Conservation (phyloP, 1,140 invertebrate species). For the Drosophila triauraria region DNA sequence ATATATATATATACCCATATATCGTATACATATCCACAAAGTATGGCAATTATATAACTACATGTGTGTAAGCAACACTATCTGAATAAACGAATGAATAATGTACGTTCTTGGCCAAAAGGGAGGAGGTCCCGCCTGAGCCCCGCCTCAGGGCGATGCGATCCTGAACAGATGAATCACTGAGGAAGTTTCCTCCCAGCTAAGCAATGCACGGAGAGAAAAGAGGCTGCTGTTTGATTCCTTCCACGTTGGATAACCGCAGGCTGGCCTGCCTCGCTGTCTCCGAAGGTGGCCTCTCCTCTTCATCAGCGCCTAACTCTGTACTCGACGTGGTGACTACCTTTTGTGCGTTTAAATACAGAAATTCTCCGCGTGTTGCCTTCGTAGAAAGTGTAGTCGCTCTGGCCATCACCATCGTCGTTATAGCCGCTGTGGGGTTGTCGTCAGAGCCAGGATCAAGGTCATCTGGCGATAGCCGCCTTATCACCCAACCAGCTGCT, state of each 20-base stretch:
- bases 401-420: constrained; percentile 13
- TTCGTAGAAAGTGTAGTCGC: constrained; percentile 3
- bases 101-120: background rate
- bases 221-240: no score
- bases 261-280: no score
- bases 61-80: background rate
- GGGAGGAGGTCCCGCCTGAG: background rate
- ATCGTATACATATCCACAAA: constrained; percentile 17
- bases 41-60: constrained; percentile 24
- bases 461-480: constrained; percentile 55
- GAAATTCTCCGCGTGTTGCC: background rate
- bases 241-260: no score
- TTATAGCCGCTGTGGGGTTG: constrained; percentile 17
- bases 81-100: constrained; percentile 9
- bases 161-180: no score
- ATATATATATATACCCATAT: constrained; percentile 7
- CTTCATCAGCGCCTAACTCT: no score
- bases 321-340: no score
- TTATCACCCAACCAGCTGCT: constrained; percentile 36
- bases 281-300: no score
- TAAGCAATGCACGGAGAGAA: no score
- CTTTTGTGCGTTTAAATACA: background rate
- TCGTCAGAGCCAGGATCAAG: constrained; percentile 72
- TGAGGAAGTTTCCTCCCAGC: no score
- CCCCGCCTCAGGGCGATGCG: background rate